Evolutionary conservation across 2,888 invertebrate species (phyloP).

Genomic region (Eremobia ochroleuca): DNA sequence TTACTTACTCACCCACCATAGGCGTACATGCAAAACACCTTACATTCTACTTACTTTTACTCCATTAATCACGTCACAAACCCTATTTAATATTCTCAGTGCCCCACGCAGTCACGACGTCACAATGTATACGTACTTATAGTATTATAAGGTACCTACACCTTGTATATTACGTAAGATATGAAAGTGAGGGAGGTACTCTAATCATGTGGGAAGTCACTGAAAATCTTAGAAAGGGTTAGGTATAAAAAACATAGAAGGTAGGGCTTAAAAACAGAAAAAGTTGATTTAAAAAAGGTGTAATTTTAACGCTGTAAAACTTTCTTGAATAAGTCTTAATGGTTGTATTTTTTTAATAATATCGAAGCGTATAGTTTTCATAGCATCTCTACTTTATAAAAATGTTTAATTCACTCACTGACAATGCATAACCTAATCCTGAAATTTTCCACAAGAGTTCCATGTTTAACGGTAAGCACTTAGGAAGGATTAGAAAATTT

Average conservation of each 20-base stretch:
- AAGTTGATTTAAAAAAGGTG: neutral
- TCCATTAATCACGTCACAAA: slow-evolving; percentile 59
- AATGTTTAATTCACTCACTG: neutral
- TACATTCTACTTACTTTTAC: slow-evolving; percentile 42
- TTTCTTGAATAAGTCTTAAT: neutral
- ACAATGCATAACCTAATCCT: neutral
- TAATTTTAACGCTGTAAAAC: neutral
- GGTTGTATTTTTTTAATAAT: neutral
- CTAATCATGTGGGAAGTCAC: slow-evolving; percentile 42
- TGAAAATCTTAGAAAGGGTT: slow-evolving; percentile 26
- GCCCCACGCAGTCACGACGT: slow-evolving; percentile 38
- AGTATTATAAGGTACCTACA: slow-evolving; percentile 5
- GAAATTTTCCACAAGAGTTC: neutral
- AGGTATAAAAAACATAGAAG: neutral
- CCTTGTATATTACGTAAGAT: slow-evolving; percentile 33
- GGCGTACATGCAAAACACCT: slow-evolving; percentile 31
- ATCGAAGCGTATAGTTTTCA: neutral
- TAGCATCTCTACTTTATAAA: neutral
- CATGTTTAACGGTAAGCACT: neutral
- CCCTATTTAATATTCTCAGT: slow-evolving; percentile 62
- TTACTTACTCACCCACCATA: slow-evolving; percentile 5
- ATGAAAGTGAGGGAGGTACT: slow-evolving; percentile 20
- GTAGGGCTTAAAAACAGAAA: slow-evolving; percentile 19
- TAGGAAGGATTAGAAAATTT: neutral
- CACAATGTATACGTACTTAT: slow-evolving; percentile 25